phyloP scores from a whole-genome alignment of 2,113 vertebrate genomes.

The Cacatua alba region DNA sequence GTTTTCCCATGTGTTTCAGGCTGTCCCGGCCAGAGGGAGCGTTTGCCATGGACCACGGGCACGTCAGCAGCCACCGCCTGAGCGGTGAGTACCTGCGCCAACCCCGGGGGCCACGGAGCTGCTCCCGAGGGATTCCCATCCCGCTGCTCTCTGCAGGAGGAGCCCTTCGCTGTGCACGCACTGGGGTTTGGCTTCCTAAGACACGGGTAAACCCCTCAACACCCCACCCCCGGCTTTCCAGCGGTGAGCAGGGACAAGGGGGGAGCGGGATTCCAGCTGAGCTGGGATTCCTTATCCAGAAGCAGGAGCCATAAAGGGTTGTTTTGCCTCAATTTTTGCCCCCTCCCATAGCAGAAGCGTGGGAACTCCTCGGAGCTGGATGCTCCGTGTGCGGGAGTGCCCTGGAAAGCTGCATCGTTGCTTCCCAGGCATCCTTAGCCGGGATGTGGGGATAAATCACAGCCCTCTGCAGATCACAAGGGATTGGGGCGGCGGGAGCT shows the following conservation, averaged over 20 bases:
- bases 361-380: not conserved
- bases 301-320: not conserved
- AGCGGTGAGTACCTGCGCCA: constrained; percentile 14
- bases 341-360: not conserved
- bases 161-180: accelerated
- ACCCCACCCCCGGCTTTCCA: accelerated
- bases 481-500: not conserved
- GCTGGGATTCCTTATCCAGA: not conserved
- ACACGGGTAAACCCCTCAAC: not conserved
- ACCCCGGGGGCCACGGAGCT: not conserved
- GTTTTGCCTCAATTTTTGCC: accelerated
- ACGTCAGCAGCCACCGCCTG: not conserved
- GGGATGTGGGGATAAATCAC: not conserved
- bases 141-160: not conserved
- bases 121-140: not conserved
- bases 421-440: not conserved
- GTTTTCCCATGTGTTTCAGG: not conserved
- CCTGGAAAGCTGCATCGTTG: accelerated
- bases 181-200: accelerated
- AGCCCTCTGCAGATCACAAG: accelerated
- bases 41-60: constrained; percentile 14
- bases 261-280: not conserved
- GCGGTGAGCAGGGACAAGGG: accelerated
- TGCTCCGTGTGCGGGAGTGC: accelerated
- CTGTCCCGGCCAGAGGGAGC: not conserved